Base-by-base conservation (phyloP, 2,797 vertebrate genomes). In the Rhinophrynus dorsalis region DNA sequence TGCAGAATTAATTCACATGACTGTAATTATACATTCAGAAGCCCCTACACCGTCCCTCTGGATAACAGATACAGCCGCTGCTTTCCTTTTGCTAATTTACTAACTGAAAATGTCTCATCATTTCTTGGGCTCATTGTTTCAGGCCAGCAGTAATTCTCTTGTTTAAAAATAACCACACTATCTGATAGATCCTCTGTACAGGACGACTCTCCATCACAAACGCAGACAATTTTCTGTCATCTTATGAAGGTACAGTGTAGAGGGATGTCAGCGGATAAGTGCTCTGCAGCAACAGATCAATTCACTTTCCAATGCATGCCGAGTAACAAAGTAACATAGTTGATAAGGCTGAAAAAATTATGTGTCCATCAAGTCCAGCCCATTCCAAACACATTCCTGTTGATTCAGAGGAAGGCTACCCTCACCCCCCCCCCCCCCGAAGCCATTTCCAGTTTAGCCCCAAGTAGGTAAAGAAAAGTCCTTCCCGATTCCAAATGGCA, bases 81-180 rank as follows among this genome's bases (percentile, higher is more conserved):
- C 64, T 24, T 84, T 81, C 65, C 69, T 75, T 76, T 80, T 80
- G 80, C 68, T 79, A 77, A 84, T 77, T 81, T 82, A 78, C 45
- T 72, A 74, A 67, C 35, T 79, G 68, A 77, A 58, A 74, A 83
- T 77, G 63, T 74, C 70, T 78, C 78, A 65, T 77, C 51, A 3
- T 80, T 3, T 76, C 48, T 78, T 62, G 48, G 73, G 61, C 24
- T 44, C 26, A 40, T 15, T 57, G 23, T 76, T 78, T 77, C 76
- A 80, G 80, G 73, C 72, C 65, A 81, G 5, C 33, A 81, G 35
- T 67, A 68, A 74, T 63, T 75, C 54, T 78, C 54, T 74, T 80
- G 69, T 81, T 67, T 51, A 76, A 27, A 80, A 85, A 81, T 78
- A 68, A 69, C 42, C 66, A 27, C 26, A 18, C 67, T 78, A 50